These are phyloP conservation scores for pig (Sus scrofa) DNA, from an alignment of 2,113 vertebrate genomes.

Conservation along the genomic window T2T-Sscrofa CM000826.6:16210001-16210500, in stretches of 20 bases:
- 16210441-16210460: not conserved
- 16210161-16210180: slow-evolving; percentile 39
- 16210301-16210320: not conserved
- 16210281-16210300: slow-evolving; percentile 44
- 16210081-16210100: not conserved
- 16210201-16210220: slow-evolving; percentile 8
- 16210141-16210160: not conserved
- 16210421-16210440: not conserved
- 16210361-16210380: not conserved
- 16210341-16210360: not conserved
- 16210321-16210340: not conserved
- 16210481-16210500: not conserved
- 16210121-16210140: slow-evolving; percentile 44
- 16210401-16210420: not conserved
- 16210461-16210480: not conserved
- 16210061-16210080: slow-evolving; percentile 7
- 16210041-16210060: slow-evolving; percentile 53
- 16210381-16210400: not conserved
- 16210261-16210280: not conserved
- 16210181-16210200: slow-evolving; percentile 37
- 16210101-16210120: slow-evolving; percentile 57
- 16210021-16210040: slow-evolving; percentile 4
- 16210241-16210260: slow-evolving; percentile 52
- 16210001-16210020: slow-evolving; percentile 63
- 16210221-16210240: slow-evolving; percentile 16